Base-by-base conservation (phyloP, 2,888 invertebrate genomes). In the Lysandra bellargus region DNA sequence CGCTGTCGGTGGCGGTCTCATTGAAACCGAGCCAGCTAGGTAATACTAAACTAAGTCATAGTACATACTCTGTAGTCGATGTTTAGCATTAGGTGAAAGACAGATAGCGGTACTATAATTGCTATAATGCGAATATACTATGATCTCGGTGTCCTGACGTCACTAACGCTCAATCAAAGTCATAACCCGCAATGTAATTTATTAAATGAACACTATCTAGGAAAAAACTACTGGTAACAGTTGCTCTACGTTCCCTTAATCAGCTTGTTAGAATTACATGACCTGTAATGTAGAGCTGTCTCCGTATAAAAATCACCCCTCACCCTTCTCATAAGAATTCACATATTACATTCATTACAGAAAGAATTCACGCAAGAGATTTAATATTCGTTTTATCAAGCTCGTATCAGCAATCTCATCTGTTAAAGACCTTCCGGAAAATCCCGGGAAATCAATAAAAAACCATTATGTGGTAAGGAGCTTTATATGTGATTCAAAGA, bases 311-410 rank as follows among this genome's bases (percentile, higher is more conserved):
- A 37, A 37, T 33, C 17, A 69, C 69, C 33, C 17, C 69, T 37
- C 33, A 6, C 1, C 69, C 14, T 69, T 69, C 69, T 69, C 4
- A 14, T 33, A 69, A 33, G 12, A 4, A 33, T 69, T 69, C 37
- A 69, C 14, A 14, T 69, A 69, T 64, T 30, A 69, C 69, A 69
- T 69, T 69, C 33, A 69, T 69, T 33, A 33, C 69, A 33, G 5
- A 69, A 69, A 69, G 64, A 69, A 69, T 69, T 5, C 33, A 37
- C 37, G 9, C 69, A 33, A 37, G 33, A 33, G 33, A 17, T 69
- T 69, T 69, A 69, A 69, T 69, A 69, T 69, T 69, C 33, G 69
- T 69, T 33, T 69, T 33, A 14, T 69, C 69, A 33, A 14, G 33
- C 33, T 69, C 33, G 33, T 12, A 69, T 33, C 4, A 9, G 14